phyloP scores from a whole-genome alignment of 2,113 vertebrate species.

The Rhodinocichla rosea region DNA sequence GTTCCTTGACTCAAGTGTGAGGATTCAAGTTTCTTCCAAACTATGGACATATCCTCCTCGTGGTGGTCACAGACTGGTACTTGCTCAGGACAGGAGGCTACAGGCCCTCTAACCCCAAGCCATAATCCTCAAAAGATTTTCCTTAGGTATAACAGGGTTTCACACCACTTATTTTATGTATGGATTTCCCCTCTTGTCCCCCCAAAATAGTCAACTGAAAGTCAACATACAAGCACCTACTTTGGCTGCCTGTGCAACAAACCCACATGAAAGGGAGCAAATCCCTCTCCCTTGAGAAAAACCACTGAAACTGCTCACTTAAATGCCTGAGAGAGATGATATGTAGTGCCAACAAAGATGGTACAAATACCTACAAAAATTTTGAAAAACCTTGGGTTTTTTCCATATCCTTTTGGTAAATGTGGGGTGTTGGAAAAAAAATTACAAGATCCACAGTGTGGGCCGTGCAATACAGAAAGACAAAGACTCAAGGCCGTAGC shows the following conservation, averaged over 20 bases:
- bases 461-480: neutral
- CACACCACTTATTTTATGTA: neutral
- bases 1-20: neutral
- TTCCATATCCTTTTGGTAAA: neutral
- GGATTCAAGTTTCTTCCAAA: neutral
- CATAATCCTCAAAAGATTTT: neutral
- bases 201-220: neutral
- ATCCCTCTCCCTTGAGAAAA: neutral
- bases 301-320: neutral
- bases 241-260: neutral
- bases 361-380: neutral
- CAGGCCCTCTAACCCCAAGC: neutral
- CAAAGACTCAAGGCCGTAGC: neutral
- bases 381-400: neutral
- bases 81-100: neutral
- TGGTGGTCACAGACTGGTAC: neutral
- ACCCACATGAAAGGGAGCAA: neutral
- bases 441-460: neutral
- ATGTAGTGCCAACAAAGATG: neutral
- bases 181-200: neutral
- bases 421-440: neutral
- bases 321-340: neutral
- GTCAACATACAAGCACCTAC: accelerated
- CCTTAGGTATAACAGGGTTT: neutral
- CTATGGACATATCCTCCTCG: accelerated